Conservation (phyloP, 2,888 invertebrate genomes). For the Apomyelois bistriatella region DNA sequence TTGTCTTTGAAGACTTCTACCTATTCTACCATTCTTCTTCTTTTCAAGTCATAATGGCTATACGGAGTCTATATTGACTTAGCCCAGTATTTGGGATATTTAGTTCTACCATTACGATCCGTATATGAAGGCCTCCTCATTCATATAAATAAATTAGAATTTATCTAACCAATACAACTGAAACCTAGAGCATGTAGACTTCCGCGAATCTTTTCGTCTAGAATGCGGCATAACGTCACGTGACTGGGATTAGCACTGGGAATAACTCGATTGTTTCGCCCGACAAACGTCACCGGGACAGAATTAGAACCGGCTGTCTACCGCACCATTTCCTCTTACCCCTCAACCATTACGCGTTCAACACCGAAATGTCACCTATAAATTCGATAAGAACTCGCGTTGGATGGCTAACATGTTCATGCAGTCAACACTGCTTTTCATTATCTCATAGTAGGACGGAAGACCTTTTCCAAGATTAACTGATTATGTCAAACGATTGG, state of each 20-base stretch:
- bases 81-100: too few species aligned
- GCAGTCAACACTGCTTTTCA: neutral
- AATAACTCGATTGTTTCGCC: slow-evolving; percentile 75
- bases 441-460: neutral
- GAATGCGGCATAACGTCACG: slow-evolving; percentile 64
- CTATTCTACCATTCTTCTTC: too few species aligned
- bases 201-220: slow-evolving; percentile 53
- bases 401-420: neutral
- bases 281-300: slow-evolving; percentile 62
- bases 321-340: slow-evolving; percentile 40
- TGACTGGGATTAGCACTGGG: slow-evolving; percentile 63
- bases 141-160: too few species aligned
- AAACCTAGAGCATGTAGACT: slow-evolving; percentile 21
- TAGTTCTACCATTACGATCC: too few species aligned
- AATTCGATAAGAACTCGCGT: neutral
- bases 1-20: too few species aligned
- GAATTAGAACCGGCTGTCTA: slow-evolving; percentile 66
- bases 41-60: too few species aligned
- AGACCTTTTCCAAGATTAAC: slow-evolving; percentile 6
- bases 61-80: too few species aligned
- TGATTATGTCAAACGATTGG: slow-evolving; percentile 4
- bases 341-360: slow-evolving; percentile 20
- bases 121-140: too few species aligned
- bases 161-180: neutral
- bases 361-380: slow-evolving; percentile 3